Percentiles rank a stretch among this genome's conserved stretches.
Evolutionary conservation across 2,888 invertebrate genomes (phyloP).

Genomic region (Ectemnius cavifrons): DNA sequence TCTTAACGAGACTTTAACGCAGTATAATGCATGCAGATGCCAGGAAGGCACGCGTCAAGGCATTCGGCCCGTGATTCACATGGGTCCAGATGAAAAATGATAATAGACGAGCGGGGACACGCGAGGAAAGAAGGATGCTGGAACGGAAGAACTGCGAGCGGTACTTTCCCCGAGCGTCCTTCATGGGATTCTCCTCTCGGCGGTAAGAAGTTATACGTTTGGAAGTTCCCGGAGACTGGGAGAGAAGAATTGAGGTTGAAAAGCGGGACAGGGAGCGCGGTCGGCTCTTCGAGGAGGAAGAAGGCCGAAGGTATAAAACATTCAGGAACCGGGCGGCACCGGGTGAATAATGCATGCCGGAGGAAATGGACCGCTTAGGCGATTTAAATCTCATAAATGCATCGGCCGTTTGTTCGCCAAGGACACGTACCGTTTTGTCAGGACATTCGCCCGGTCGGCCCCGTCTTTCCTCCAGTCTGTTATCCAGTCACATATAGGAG

Average conservation of each 20-base stretch:
- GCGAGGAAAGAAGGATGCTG: slow-evolving; percentile 25
- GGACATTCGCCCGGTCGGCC: slow-evolving; percentile 47
- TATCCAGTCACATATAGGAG: slow-evolving; percentile 33
- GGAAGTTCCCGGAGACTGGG: slow-evolving; percentile 26
- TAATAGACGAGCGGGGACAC: slow-evolving; percentile 38
- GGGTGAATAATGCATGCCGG: slow-evolving; percentile 75
- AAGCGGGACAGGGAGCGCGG: slow-evolving; percentile 26
- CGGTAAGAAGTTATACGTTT: slow-evolving; percentile 47
- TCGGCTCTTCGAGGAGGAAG: slow-evolving; percentile 15
- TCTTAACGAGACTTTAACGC: slow-evolving; percentile 12
- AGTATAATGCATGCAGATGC: slow-evolving; percentile 44
- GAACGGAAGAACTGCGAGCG: slow-evolving; percentile 22
- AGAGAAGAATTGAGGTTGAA: slow-evolving; percentile 16
- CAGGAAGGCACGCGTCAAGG: slow-evolving; percentile 37
- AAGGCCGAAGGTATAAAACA: slow-evolving; percentile 67
- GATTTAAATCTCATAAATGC: slow-evolving; percentile 77
- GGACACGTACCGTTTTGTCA: slow-evolving; percentile 66
- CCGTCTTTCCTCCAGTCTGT: slow-evolving; percentile 18
- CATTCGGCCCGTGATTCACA: slow-evolving; percentile 46
- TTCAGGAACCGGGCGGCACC: slow-evolving; percentile 67
- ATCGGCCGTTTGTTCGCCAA: slow-evolving; percentile 64
- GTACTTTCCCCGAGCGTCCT: slow-evolving; percentile 35
- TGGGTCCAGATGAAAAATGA: slow-evolving; percentile 49
- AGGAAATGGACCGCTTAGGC: slow-evolving; percentile 76
- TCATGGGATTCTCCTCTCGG: slow-evolving; percentile 18